phyloP scores from a whole-genome alignment of 2,113 vertebrate species.

The Boulengeromyrus knoepffleri region DNA sequence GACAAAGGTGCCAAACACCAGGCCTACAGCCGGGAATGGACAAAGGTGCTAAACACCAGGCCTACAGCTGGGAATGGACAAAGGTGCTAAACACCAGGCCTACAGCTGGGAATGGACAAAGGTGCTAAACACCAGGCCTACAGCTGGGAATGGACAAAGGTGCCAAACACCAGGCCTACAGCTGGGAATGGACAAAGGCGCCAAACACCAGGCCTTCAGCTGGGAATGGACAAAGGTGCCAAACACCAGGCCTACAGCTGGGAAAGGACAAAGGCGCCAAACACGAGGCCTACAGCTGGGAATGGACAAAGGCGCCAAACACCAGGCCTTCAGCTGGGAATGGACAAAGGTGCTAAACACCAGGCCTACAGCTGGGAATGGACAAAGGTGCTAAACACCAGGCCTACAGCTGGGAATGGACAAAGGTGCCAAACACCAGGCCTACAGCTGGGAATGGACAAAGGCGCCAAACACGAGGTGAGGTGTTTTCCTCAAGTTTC shows the following conservation, averaged over 20 bases:
- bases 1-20: too few relatives aligned
- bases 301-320: not conserved
- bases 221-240: not conserved
- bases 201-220: not conserved
- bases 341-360: too few relatives aligned
- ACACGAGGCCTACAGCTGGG: not conserved
- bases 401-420: not conserved
- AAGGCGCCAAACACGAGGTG: too few relatives aligned
- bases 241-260: too few relatives aligned
- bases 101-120: not conserved
- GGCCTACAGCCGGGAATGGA: not conserved
- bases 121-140: too few relatives aligned
- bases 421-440: not conserved
- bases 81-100: too few relatives aligned
- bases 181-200: not conserved
- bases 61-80: not conserved
- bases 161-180: too few relatives aligned
- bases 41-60: too few relatives aligned
- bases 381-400: too few relatives aligned
- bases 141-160: not conserved
- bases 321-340: too few relatives aligned
- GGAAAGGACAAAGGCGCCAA: not conserved
- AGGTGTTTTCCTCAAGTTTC: not conserved
- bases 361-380: too few relatives aligned
- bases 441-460: too few relatives aligned